phyloP scores from a whole-genome alignment of 2,888 invertebrate genomes.

The Spicauda simplicius region DNA sequence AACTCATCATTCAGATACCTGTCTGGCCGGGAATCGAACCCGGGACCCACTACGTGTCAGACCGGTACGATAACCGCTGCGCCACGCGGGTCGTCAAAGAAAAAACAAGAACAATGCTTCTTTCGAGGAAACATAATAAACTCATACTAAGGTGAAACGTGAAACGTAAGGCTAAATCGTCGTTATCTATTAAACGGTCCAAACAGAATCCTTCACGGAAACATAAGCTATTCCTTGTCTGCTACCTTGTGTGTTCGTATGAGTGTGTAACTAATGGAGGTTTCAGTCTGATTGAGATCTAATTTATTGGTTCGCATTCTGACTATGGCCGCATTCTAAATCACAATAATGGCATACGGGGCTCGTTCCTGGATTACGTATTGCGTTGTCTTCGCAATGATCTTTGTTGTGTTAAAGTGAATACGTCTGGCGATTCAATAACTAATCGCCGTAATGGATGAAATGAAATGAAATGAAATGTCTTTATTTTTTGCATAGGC shows the following conservation, averaged over 20 bases:
- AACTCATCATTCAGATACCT: no score
- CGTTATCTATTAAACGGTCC: background rate
- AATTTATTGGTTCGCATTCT: slow-evolving; percentile 79
- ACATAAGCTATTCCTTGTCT: slow-evolving; percentile 21
- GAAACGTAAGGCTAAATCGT: no score
- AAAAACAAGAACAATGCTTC: no score
- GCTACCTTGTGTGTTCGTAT: slow-evolving; percentile 26
- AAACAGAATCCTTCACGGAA: slow-evolving; percentile 13
- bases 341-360: slow-evolving; percentile 51
- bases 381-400: slow-evolving; percentile 21
- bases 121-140: no score
- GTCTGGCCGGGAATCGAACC: no score
- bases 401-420: slow-evolving; percentile 11
- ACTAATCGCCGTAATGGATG: background rate
- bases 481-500: no score
- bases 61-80: no score
- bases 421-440: background rate
- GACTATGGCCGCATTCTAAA: slow-evolving; percentile 50
- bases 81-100: no score
- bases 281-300: slow-evolving; percentile 79
- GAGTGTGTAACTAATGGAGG: slow-evolving; percentile 65
- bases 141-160: no score
- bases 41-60: no score
- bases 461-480: no score
- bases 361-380: slow-evolving; percentile 27